Evolutionary conservation across 2,888 invertebrate species (phyloP).

Genomic region (Eretmocerus hayati): DNA sequence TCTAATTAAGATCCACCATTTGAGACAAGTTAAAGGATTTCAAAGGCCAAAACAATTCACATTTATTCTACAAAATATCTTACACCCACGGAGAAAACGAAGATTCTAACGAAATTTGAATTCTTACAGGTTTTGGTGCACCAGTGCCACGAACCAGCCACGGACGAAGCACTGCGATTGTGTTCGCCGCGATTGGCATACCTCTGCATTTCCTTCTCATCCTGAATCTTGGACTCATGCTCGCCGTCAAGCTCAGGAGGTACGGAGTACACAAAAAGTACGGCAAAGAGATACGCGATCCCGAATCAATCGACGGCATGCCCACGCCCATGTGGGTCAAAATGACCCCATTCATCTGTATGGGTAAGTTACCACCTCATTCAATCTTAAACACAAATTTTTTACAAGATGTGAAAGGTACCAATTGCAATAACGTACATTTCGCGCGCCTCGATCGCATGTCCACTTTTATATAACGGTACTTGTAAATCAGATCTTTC

Average conservation of each 20-base stretch:
- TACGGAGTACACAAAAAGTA: constrained; percentile 40
- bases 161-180: constrained; percentile 56
- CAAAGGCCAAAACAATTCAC: no score
- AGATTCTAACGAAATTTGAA: no score
- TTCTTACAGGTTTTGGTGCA: constrained; percentile 61
- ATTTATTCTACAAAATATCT: no score
- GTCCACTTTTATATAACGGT: no score
- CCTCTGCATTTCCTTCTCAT: constrained; percentile 61
- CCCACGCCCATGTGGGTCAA: constrained; percentile 39
- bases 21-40: no score
- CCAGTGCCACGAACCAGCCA: constrained; percentile 61
- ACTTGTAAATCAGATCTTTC: no score
- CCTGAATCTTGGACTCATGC: constrained; percentile 51
- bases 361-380: constrained; percentile 30
- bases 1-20: background rate
- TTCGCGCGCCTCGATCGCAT: no score
- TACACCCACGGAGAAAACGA: no score
- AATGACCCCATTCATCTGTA: constrained; percentile 33
- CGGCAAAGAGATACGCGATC: constrained; percentile 19
- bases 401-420: no score
- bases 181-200: constrained; percentile 61
- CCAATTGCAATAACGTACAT: no score
- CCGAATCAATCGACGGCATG: constrained; percentile 25
- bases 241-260: constrained; percentile 49
- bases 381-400: background rate